These are phyloP conservation scores for Abscondita cerata DNA, from an alignment of 2,888 invertebrate genomes.

Conservation along the genomic window DNA sequence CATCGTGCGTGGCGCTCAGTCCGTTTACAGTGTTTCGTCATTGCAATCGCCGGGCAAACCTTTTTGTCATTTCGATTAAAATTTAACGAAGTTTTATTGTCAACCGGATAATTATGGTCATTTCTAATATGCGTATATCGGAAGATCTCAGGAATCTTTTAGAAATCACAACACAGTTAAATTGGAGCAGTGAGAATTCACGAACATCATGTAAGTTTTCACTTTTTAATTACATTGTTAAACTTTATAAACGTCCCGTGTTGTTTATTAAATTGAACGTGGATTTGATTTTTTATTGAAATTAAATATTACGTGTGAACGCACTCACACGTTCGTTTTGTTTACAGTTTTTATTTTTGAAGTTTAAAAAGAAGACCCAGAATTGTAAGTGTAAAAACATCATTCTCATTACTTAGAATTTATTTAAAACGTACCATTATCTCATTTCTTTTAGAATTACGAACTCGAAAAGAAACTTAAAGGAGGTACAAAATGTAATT, in stretches of 20 bases:
- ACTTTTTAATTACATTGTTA: conserved; percentile 10
- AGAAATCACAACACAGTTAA: conserved; percentile 21
- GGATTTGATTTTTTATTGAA: no score
- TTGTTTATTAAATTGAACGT: no score
- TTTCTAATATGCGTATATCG: conserved; percentile 22
- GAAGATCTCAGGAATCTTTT: conserved; percentile 23
- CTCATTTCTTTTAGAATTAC: conserved; percentile 46
- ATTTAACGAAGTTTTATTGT: conserved; percentile 1
- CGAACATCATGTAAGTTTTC: conserved; percentile 33
- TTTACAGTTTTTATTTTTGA: conserved; percentile 51
- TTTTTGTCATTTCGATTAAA: conserved; percentile 13
- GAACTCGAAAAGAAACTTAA: conserved; percentile 52
- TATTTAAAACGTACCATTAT: not conserved
- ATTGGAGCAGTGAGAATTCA: conserved; percentile 26
- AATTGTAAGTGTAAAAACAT: conserved; percentile 51
- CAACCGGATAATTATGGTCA: conserved; percentile 19
- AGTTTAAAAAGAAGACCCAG: conserved; percentile 49
- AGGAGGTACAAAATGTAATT: conserved; percentile 54
- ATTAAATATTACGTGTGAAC: no score
- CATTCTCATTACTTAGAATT: no score
- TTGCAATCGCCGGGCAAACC: conserved; percentile 19
- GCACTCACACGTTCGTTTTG: conserved; percentile 30
- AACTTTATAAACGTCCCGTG: no score
- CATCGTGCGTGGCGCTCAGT: conserved; percentile 46
- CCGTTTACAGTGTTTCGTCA: conserved; percentile 31